Conservation (phyloP, 2,113 vertebrate species). For the Ivindomyrus marchei region DNA sequence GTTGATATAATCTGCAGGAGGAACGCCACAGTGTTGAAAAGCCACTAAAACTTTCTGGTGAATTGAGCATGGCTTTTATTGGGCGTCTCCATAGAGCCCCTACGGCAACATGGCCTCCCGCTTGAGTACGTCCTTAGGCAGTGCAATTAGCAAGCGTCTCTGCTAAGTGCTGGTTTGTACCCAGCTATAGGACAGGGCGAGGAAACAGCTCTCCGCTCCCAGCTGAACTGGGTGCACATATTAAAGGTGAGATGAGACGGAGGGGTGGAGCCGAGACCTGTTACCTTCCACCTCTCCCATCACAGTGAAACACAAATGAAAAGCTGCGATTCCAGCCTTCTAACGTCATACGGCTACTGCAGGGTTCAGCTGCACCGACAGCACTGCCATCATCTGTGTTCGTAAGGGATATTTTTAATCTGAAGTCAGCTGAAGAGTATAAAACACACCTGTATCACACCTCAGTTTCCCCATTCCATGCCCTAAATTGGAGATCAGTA, state of each 20-base stretch:
- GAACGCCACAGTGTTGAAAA: neutral
- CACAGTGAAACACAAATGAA: neutral
- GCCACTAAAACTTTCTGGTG: neutral
- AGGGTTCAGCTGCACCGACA: neutral
- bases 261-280: neutral
- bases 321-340: neutral
- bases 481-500: neutral
- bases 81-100: neutral
- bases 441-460: neutral
- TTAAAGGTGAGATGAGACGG: neutral
- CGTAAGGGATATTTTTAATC: neutral
- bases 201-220: neutral
- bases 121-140: neutral
- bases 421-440: neutral
- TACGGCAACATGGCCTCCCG: neutral
- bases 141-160: neutral
- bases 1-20: neutral
- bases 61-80: neutral
- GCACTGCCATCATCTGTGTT: neutral
- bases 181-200: neutral
- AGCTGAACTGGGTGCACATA: neutral
- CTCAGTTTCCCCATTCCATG: neutral
- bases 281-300: neutral
- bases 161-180: neutral
- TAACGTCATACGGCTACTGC: neutral